phyloP scores from a whole-genome alignment of 1,140 invertebrate genomes.

The Pachypsylla venusta region DNA sequence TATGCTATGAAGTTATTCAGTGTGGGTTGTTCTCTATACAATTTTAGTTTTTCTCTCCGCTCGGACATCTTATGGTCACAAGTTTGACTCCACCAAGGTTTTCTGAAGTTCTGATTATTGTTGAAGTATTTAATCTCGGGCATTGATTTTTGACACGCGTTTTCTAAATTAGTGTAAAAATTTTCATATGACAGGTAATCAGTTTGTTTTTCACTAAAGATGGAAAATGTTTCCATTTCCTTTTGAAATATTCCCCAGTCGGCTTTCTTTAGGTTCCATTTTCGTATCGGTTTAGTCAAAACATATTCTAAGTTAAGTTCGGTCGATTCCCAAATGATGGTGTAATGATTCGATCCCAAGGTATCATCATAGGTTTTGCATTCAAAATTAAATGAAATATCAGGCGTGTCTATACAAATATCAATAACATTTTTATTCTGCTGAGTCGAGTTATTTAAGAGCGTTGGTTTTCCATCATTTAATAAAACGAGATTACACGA shows the following conservation, averaged over 20 bases:
- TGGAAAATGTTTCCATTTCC: background rate
- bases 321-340: background rate
- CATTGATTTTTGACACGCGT: background rate
- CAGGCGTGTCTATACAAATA: background rate
- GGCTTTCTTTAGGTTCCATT: background rate
- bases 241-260: background rate
- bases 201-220: background rate
- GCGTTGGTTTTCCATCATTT: background rate
- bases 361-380: background rate
- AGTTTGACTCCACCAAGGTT: background rate
- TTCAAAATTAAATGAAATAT: background rate
- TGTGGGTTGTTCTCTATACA: background rate
- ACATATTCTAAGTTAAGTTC: background rate
- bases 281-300: background rate
- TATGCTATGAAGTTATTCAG: background rate
- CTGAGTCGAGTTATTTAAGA: background rate
- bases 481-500: background rate
- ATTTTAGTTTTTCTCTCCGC: background rate
- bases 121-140: conserved; percentile 1
- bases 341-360: background rate
- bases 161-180: background rate
- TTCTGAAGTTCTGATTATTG: background rate
- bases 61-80: background rate
- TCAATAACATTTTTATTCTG: background rate
- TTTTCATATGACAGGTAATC: background rate